Evolutionary conservation across 2,797 vertebrate species (phyloP).

Genomic region (Platyrinchus mystaceus): DNA sequence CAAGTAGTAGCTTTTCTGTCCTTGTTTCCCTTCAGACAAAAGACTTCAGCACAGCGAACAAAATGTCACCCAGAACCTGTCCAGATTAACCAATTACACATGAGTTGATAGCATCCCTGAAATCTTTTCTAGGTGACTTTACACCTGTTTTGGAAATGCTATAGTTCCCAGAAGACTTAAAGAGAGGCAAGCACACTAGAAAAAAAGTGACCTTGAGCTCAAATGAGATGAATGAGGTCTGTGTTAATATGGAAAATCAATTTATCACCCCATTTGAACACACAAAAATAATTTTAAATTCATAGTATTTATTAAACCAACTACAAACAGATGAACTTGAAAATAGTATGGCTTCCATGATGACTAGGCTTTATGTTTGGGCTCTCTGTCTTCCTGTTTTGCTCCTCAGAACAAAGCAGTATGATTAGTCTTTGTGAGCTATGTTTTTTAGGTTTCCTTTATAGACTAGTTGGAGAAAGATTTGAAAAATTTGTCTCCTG

Average conservation of each 20-base stretch:
- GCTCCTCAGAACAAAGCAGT: background rate
- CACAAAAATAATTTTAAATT: slow-evolving; percentile 10
- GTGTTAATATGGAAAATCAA: background rate
- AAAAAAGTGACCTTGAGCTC: background rate
- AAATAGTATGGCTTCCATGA: background rate
- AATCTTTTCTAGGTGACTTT: background rate
- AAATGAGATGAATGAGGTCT: background rate
- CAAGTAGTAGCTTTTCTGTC: background rate
- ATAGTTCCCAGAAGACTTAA: background rate
- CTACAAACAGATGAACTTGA: background rate
- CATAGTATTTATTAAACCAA: background rate
- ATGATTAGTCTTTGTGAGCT: fast-evolving
- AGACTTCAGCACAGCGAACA: background rate
- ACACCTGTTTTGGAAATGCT: background rate
- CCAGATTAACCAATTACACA: background rate
- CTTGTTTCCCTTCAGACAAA: background rate
- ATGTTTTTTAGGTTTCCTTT: background rate
- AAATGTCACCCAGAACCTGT: background rate
- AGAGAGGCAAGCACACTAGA: background rate
- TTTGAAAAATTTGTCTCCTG: background rate
- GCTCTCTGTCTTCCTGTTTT: background rate
- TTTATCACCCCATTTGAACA: background rate
- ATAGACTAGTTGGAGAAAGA: background rate
- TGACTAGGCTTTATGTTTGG: background rate
- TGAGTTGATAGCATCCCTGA: background rate